Percentiles rank a stretch among this genome's conserved stretches.
These are phyloP conservation scores for Uromys caudimaculatus DNA, from an alignment of 2,797 vertebrate genomes.

Conservation along the genomic window DNA sequence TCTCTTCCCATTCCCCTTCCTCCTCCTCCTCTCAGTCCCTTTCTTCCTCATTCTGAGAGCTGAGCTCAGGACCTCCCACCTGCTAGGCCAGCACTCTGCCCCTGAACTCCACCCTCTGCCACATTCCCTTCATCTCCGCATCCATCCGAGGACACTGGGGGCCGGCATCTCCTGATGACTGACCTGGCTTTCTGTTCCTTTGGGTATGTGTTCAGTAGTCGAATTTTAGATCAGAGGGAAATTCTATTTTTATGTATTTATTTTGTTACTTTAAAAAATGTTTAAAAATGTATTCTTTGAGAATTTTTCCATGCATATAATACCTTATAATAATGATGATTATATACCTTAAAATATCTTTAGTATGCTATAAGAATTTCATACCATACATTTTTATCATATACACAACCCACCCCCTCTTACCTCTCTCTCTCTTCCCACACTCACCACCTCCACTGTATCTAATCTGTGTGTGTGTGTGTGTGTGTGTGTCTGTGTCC, in stretches of 20 bases:
- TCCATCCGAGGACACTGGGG: too few species aligned
- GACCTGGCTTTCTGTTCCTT: neutral
- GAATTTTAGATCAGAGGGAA: neutral
- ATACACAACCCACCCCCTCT: neutral
- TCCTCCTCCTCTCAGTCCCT: neutral
- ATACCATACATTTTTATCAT: neutral
- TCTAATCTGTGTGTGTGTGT: neutral
- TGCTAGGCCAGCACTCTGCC: neutral
- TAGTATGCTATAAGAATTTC: neutral
- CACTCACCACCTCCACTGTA: neutral
- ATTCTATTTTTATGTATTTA: neutral
- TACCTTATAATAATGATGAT: neutral
- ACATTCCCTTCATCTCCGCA: neutral
- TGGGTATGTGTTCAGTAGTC: too few species aligned
- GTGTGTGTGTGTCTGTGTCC: neutral
- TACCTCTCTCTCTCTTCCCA: neutral
- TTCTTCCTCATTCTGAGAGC: neutral
- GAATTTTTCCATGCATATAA: neutral
- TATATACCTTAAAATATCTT: neutral
- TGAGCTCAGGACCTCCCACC: neutral
- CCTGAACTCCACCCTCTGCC: neutral
- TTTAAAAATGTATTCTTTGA: neutral
- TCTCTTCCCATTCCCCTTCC: neutral
- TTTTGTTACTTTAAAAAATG: neutral
- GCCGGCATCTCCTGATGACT: neutral